A percentile compares a stretch with the other conserved stretches of the same genome.
Evolutionary conservation across 2,797 vertebrate genomes (phyloP).

Genomic region (Pteronotus mesoamericanus): DNA sequence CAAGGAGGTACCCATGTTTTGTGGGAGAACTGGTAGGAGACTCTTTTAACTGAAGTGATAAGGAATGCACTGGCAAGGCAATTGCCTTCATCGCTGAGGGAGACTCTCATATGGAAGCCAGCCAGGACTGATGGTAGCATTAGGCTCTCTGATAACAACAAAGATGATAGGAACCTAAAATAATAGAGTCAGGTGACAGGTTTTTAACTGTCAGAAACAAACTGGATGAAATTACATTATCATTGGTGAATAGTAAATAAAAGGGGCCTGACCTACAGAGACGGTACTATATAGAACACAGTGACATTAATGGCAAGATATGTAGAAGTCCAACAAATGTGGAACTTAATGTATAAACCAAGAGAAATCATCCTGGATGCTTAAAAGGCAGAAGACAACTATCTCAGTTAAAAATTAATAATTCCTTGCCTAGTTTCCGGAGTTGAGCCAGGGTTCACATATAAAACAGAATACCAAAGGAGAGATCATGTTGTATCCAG

Average conservation of each 20-base stretch:
- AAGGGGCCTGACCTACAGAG: not conserved
- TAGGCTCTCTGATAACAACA: not conserved
- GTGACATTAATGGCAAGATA: not conserved
- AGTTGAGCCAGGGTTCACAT: not conserved
- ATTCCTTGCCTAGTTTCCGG: not conserved
- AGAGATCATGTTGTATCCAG: not conserved
- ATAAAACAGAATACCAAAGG: not conserved
- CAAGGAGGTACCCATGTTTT: not conserved
- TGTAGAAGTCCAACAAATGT: not conserved
- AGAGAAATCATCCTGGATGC: not conserved
- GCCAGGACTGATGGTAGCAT: not conserved
- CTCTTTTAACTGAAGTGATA: not conserved
- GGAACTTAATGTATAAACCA: not conserved
- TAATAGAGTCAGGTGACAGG: not conserved
- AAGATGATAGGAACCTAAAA: not conserved
- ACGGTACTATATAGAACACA: not conserved
- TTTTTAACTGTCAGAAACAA: not conserved
- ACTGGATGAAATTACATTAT: not conserved
- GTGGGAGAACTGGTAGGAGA: not conserved
- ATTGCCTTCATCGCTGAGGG: not conserved
- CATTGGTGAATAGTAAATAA: not conserved
- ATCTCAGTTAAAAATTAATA: not conserved
- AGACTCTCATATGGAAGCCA: too few relatives aligned
- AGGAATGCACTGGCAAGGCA: not conserved
- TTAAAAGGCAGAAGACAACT: not conserved